These are phyloP conservation scores for Synchiropus splendidus DNA, from an alignment of 2,113 vertebrate species.

Conservation along the genomic window DNA sequence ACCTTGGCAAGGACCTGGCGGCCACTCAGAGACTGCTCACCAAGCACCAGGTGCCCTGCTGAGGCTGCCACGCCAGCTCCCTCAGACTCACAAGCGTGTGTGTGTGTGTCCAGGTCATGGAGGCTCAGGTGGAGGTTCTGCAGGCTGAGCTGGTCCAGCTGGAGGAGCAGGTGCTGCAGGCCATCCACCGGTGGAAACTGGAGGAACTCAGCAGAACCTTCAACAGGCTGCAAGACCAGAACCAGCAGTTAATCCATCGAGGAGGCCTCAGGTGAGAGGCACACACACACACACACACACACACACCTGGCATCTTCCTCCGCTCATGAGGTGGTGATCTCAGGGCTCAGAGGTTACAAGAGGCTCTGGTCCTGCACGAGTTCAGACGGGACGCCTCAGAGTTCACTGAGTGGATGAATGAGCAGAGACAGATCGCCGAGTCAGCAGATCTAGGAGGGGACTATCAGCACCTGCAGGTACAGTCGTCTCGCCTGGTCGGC, in stretches of 20 bases:
- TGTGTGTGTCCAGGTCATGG: slow-evolving; percentile 38
- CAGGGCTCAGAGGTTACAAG: slow-evolving; percentile 59
- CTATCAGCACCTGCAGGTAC: slow-evolving; percentile 71
- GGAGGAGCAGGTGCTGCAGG: slow-evolving; percentile 46
- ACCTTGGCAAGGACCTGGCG: slow-evolving; percentile 70
- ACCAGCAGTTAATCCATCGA: slow-evolving; percentile 63
- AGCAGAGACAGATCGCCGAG: slow-evolving; percentile 63
- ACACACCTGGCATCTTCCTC: too few species aligned
- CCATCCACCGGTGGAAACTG: slow-evolving; percentile 38
- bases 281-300: neutral
- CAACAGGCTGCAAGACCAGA: slow-evolving; percentile 54
- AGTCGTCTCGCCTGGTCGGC: neutral
- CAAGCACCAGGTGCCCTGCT: slow-evolving; percentile 72
- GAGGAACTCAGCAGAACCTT: slow-evolving; percentile 60
- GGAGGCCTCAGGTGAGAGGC: slow-evolving; percentile 62
- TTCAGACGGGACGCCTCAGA: slow-evolving; percentile 72
- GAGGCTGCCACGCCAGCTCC: neutral
- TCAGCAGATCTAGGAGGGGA: slow-evolving; percentile 71
- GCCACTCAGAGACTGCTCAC: slow-evolving; percentile 69
- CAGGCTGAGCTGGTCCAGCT: slow-evolving; percentile 50
- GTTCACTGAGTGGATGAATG: slow-evolving; percentile 71
- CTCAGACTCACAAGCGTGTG: neutral
- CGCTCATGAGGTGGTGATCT: neutral
- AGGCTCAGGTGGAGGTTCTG: slow-evolving; percentile 54
- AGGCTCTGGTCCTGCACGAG: slow-evolving; percentile 72